Conservation (phyloP, 1,140 invertebrate species). For the Lethrus apterus region DNA sequence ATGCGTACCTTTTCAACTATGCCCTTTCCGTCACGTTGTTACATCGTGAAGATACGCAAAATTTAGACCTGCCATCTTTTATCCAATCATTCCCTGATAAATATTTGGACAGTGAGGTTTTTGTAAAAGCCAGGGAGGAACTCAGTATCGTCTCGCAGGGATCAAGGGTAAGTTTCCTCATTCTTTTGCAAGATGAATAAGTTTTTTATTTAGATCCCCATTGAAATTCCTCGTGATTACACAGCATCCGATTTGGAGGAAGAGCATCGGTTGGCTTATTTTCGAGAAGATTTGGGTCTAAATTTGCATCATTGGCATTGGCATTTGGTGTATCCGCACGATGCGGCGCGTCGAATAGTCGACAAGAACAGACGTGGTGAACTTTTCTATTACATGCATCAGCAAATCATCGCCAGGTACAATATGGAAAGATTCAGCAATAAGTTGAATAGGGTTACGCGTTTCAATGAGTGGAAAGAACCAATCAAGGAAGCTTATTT, state of each 20-base stretch:
- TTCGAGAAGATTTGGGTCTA: conserved; percentile 64
- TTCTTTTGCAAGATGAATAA: too few species aligned
- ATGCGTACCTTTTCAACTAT: conserved; percentile 69
- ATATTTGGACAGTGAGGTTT: conserved; percentile 62
- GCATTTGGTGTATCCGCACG: conserved; percentile 70
- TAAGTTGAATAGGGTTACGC: conserved; percentile 47
- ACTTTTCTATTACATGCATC: conserved; percentile 70
- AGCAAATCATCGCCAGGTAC: conserved; percentile 63
- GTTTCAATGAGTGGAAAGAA: conserved; percentile 53
- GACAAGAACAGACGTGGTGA: conserved; percentile 62
- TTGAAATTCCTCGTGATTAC: conserved; percentile 62
- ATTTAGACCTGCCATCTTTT: conserved; percentile 58
- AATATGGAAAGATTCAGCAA: conserved; percentile 60
- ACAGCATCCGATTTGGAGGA: conserved; percentile 63
- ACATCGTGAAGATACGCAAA: conserved; percentile 64
- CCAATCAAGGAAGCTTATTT: conserved; percentile 62
- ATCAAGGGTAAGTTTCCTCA: conserved; percentile 49
- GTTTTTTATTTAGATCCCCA: conserved; percentile 42
- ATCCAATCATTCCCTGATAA: conserved; percentile 67
- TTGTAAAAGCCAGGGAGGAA: conserved; percentile 57
- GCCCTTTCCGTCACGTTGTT: conserved; percentile 62
- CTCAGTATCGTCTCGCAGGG: conserved; percentile 53
- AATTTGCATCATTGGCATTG: conserved; percentile 77
- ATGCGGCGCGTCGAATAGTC: conserved; percentile 49
- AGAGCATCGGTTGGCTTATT: conserved; percentile 68